Percentiles rank a stretch among this genome's conserved stretches.
These are phyloP conservation scores for Chionis minor DNA, from an alignment of 2,113 vertebrate species.

Conservation along the genomic window DNA sequence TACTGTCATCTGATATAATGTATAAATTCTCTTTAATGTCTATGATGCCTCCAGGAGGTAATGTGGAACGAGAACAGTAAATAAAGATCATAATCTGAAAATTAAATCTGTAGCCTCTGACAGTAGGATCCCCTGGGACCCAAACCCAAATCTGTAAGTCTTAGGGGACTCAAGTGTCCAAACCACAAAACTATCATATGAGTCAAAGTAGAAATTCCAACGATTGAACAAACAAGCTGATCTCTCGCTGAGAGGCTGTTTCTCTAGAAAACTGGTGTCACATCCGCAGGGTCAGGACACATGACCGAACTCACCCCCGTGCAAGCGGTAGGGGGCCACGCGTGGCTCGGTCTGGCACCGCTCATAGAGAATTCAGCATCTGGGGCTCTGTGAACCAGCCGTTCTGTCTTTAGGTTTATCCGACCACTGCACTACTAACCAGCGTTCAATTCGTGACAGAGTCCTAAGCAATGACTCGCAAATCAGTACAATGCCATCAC, in stretches of 20 bases:
- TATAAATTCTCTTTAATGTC: not conserved
- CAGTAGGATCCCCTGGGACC: not conserved
- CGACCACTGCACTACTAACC: not conserved
- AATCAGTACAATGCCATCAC: not conserved
- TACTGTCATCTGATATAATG: not conserved
- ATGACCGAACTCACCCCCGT: not conserved
- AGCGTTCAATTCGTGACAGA: not conserved
- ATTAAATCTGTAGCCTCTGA: not conserved
- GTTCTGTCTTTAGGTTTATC: not conserved
- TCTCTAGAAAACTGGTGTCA: not conserved
- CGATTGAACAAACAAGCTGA: not conserved
- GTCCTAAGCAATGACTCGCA: not conserved
- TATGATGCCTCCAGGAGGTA: not conserved
- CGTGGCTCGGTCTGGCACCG: not conserved
- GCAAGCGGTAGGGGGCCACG: fast-evolving
- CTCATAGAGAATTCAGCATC: not conserved
- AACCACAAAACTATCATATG: not conserved
- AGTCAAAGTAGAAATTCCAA: not conserved
- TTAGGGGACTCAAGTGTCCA: not conserved
- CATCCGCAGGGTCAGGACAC: not conserved
- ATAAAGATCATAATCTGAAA: constrained; percentile 12
- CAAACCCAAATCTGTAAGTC: not conserved
- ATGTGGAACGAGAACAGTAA: not conserved
- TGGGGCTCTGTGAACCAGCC: not conserved
- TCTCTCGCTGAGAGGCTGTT: not conserved